Base-by-base conservation (phyloP, 2,113 vertebrate genomes). In the Prietella phreatophila region DNA sequence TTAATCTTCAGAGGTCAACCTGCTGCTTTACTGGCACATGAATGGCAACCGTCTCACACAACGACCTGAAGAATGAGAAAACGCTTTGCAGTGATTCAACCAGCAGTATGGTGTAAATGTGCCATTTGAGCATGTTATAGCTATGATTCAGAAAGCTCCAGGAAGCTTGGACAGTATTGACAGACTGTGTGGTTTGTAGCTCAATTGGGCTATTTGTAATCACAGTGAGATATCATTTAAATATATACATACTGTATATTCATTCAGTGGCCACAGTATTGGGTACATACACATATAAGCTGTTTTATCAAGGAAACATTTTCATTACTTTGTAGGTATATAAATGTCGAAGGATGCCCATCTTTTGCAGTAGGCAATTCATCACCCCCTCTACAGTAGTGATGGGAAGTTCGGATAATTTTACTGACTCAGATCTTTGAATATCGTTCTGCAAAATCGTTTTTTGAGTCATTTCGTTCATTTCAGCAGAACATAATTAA, bases 1-100 rank as follows among this genome's bases (percentile, higher is more conserved):
- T 81, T 69, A 67, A 81, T 79, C 76, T 79, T 69, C 33, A 30
- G 47, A 65, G 30, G 75, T 80, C 60, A 76, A 85, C 42, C 85
- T n/a, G 58, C 33, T 47, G 39, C 39, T 86, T 60, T 82, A 60
- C 80, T 61, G 80, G 56, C 33, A 61, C 80, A 82, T 39, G 80
- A 82, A 39, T 82, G 80, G 36, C 80, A 82, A 36, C 80, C 39
- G n/a, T 82, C 56, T 82, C 36, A 42, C 80, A 42, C 83, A 53
- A 53, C 27, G n/a, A 47, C 83, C 17, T 33, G 47, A 84, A 33
- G 63, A 55, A 84, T 14, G 47, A 53, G 71, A 42, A 75, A 47
- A 30, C 0, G 55, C 71, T 78, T 61, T n/a, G 8, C 36, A 61
- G 56, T 61, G 25, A 76, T 50, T 60, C 58, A 61, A 61, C 80